Conservation (phyloP, 1,140 invertebrate genomes). For the Cydia pomonella region DNA sequence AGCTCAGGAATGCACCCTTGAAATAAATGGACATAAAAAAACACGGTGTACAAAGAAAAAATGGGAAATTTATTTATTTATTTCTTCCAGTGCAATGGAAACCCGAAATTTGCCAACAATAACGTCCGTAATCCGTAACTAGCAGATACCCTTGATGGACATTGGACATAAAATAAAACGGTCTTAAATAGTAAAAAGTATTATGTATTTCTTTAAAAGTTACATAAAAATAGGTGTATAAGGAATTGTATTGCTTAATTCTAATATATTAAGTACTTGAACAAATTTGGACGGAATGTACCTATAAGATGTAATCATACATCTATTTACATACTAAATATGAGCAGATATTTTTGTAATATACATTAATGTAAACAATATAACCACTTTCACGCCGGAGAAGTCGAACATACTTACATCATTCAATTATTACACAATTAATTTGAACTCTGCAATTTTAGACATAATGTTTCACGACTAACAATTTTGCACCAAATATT, state of each 20-base stretch:
- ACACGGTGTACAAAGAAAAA: no score
- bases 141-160: not conserved
- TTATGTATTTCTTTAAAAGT: slow-evolving; percentile 27
- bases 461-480: not conserved
- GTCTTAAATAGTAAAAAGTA: not conserved
- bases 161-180: not conserved
- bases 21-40: no score
- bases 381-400: not conserved
- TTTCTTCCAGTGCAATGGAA: no score
- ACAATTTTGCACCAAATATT: not conserved
- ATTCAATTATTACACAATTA: no score
- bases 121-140: no score
- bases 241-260: slow-evolving; percentile 23
- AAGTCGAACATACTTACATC: no score
- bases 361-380: not conserved
- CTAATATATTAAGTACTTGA: slow-evolving; percentile 8
- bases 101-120: no score
- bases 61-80: no score
- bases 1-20: no score
- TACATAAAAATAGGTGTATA: slow-evolving; percentile 22
- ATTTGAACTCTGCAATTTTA: not conserved
- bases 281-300: slow-evolving; percentile 33
- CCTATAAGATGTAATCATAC: not conserved
- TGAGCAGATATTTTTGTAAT: slow-evolving; percentile 18
- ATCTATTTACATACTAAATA: slow-evolving; percentile 18